Evolutionary conservation across 1,140 invertebrate species (phyloP).

Genomic region (Brachionus asplanchnoidis): DNA sequence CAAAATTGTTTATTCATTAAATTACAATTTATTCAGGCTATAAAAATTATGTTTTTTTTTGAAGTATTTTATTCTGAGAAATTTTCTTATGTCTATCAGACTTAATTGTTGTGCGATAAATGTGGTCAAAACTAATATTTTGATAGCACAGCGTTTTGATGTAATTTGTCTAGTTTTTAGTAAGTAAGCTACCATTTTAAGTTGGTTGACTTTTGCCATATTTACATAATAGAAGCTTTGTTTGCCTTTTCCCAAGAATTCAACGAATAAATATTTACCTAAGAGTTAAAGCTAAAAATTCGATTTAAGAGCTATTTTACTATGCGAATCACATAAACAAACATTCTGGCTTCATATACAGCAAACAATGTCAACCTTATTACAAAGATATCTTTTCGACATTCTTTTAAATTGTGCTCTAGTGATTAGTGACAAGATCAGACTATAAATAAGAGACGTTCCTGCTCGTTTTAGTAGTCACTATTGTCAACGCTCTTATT

Average conservation of each 20-base stretch:
- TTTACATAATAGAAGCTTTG: neutral
- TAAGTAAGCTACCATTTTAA: neutral
- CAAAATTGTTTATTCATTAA: too few species aligned
- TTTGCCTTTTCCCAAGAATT: neutral
- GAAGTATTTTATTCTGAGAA: neutral
- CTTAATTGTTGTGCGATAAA: neutral
- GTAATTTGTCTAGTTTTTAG: neutral
- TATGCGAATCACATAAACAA: neutral
- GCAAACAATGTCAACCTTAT: neutral
- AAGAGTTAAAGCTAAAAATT: neutral
- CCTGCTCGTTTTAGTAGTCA: too few species aligned
- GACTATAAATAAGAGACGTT: neutral
- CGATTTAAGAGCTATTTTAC: neutral
- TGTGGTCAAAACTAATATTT: neutral
- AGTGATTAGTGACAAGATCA: neutral
- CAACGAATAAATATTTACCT: neutral
- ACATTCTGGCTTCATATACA: neutral
- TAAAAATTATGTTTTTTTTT: neutral
- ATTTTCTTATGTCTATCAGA: neutral
- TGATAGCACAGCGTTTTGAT: neutral
- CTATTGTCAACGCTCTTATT: too few species aligned
- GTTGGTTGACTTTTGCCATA: neutral
- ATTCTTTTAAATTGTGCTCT: neutral
- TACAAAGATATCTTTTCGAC: neutral
- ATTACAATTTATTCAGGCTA: too few species aligned